A percentile compares a stretch with the other conserved stretches of the same genome.
Evolutionary conservation across 1,140 invertebrate genomes (phyloP).

Genomic region (Contarinia nasturtii): DNA sequence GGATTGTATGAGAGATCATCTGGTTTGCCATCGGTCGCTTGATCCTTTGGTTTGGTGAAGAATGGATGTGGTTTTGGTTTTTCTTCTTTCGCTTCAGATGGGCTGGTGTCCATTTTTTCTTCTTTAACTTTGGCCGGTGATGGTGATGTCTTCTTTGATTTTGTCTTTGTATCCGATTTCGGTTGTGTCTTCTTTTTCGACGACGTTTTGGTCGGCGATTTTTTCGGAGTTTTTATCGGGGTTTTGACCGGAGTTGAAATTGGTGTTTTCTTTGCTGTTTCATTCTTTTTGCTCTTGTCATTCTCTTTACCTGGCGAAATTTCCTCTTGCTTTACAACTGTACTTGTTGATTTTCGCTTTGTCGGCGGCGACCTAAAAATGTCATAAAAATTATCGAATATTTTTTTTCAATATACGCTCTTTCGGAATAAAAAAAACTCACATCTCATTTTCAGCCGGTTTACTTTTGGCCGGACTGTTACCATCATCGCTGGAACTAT

Average conservation of each 20-base stretch:
- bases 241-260: neutral
- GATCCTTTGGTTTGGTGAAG: neutral
- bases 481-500: too few species aligned
- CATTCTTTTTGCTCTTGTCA: too few species aligned
- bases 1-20: constrained; percentile 51
- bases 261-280: too few species aligned
- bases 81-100: neutral
- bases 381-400: too few species aligned
- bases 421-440: too few species aligned
- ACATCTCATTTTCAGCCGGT: too few species aligned
- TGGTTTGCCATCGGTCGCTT: neutral
- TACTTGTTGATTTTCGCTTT: too few species aligned
- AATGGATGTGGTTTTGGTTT: neutral
- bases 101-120: neutral
- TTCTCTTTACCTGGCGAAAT: too few species aligned
- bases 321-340: too few species aligned
- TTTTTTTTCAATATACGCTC: too few species aligned
- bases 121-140: neutral
- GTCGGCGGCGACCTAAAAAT: too few species aligned
- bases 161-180: neutral
- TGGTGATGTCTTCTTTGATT: neutral
- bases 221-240: neutral
- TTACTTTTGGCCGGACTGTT: too few species aligned
- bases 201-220: neutral
- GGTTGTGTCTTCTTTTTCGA: neutral